Conservation (phyloP, 2,888 invertebrate species). For the Caenorhabditis imperialis region DNA sequence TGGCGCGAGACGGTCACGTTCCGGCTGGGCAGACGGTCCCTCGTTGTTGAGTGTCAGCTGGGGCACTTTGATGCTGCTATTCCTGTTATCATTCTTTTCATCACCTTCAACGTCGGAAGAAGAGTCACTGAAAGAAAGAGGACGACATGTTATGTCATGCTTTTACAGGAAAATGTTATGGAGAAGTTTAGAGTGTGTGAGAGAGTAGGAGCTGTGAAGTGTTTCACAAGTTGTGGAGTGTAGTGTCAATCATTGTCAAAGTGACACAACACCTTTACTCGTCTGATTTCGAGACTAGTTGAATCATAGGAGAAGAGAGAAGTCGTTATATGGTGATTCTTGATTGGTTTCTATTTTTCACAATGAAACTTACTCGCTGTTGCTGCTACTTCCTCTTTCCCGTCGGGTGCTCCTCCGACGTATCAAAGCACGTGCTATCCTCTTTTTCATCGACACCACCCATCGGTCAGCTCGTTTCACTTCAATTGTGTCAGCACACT, state of each 20-base stretch:
- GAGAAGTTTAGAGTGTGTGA: constrained; percentile 23
- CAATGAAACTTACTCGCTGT: constrained; percentile 51
- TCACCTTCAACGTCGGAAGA: constrained; percentile 57
- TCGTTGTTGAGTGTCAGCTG: constrained; percentile 47
- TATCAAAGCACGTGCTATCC: constrained; percentile 58
- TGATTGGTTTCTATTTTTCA: constrained; percentile 1
- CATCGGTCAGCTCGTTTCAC: constrained; percentile 58
- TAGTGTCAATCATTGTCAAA: constrained; percentile 1
- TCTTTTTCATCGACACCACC: constrained; percentile 62
- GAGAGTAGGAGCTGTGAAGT: too few relatives aligned
- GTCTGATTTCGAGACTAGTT: background rate
- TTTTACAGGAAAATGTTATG: constrained; percentile 31
- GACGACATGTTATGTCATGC: constrained; percentile 36
- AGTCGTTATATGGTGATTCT: background rate
- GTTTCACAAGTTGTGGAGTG: too few relatives aligned
- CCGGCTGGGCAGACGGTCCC: constrained; percentile 30
- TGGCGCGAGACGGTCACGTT: constrained; percentile 37
- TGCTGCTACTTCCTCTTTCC: constrained; percentile 53
- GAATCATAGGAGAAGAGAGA: background rate
- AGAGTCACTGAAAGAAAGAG: constrained; percentile 56
- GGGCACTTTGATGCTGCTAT: constrained; percentile 44
- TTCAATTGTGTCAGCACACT: constrained; percentile 27
- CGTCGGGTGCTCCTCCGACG: constrained; percentile 42
- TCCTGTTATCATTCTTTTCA: constrained; percentile 27
- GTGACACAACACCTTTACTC: constrained; percentile 25